Base-by-base conservation (phyloP, 1,140 invertebrate genomes). In the Bombus waltoni region DNA sequence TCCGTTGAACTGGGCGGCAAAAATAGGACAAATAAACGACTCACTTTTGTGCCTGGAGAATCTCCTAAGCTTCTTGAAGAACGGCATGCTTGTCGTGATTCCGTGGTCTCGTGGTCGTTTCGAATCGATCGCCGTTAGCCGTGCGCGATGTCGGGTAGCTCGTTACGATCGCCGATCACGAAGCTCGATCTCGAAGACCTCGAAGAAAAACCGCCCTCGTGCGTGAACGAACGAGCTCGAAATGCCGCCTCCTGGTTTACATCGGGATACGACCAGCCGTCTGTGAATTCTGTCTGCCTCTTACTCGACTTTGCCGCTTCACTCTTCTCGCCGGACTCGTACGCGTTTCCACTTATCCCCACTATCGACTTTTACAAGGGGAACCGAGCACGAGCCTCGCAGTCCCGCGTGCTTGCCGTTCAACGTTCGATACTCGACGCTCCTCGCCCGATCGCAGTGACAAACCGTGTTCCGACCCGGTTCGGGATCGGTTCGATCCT, bases 41-140 rank as follows among this genome's bases (percentile, higher is more conserved):
- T 94, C 86, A 95, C 94, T 95, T 87, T 94, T 93, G 76, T 94
- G 94, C 75, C 92, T 92, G 59, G 94, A 88, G 77, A 94, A 94
- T 90, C 92, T 92, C n/a, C 89, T 77, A n/a, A 95, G 82, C 83
- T 94, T 95, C 75, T 94, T 94, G 80, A 95, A 95, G 82, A 95
- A 93, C 57, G 93, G 92, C 94, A 95, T 95, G 40, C 81, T 89
- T 35, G n/a, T 18, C 44, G 68, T 53, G 57, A 18, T 32, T 53
- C 18, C 25, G 47, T 53, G 42, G n/a, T 42, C 25, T 22, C 25
- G 59, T 73, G 53, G 47, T 80, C n/a, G 76, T 79, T 35, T 13
- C 13, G 65, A 44, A 84, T 44, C 53, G 74, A 57, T 57, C 2
- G 25, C n/a, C 53, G 70, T 32, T 71, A 8, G 18, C 18, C 28